Evolutionary conservation across 1,140 invertebrate genomes (phyloP).

Genomic region (Caenorhabditis brenneri): DNA sequence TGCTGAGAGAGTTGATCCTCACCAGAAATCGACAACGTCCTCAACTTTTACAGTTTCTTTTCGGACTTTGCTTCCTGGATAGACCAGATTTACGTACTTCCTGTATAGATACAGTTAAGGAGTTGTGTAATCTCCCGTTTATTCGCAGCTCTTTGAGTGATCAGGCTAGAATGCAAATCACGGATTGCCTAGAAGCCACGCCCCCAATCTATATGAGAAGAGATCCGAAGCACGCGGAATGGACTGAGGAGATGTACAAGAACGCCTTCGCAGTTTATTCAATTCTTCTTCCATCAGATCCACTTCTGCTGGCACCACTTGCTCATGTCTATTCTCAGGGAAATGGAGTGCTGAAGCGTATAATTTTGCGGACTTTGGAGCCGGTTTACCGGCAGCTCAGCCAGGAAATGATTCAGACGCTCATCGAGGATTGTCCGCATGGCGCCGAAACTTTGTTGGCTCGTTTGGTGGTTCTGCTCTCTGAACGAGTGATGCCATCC

Average conservation of each 20-base stretch:
- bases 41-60: slow-evolving; percentile 65
- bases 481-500: neutral
- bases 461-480: neutral
- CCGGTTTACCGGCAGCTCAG: neutral
- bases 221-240: neutral
- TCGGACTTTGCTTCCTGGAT: slow-evolving; percentile 55
- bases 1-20: slow-evolving; percentile 69
- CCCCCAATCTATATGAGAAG: slow-evolving; percentile 6
- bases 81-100: slow-evolving; percentile 75
- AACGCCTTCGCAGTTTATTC: neutral
- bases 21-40: slow-evolving; percentile 64
- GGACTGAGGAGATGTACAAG: slow-evolving; percentile 6
- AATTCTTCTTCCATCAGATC: neutral
- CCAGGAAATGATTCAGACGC: neutral
- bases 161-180: slow-evolving; percentile 1
- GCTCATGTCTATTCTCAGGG: neutral
- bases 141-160: neutral
- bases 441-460: slow-evolving; percentile 1
- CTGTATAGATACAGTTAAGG: slow-evolving; percentile 80
- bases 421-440: slow-evolving; percentile 6
- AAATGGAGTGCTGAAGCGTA: neutral
- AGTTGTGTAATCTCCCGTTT: slow-evolving; percentile 76
- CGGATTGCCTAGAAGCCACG: neutral
- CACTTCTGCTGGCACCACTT: neutral
- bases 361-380: neutral